These are phyloP conservation scores for Cataglyphis albicans DNA, from an alignment of 2,888 invertebrate species.

Conservation along the genomic window DNA sequence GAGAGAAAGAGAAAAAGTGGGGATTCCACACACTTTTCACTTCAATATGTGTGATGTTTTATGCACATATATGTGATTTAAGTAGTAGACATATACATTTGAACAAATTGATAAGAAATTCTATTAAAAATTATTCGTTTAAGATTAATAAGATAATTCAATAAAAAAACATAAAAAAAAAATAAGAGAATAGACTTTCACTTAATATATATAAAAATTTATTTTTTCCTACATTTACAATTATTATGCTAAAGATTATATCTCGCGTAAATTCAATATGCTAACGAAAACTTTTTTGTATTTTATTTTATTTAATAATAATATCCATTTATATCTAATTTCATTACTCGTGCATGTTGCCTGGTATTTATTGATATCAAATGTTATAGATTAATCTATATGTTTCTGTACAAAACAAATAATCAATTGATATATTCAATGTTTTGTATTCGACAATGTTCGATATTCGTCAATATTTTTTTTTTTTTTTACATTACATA, in stretches of 20 bases:
- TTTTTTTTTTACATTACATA: conserved; percentile 13
- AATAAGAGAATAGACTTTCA: neutral
- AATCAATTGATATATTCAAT: conserved; percentile 19
- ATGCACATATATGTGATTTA: neutral
- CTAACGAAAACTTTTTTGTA: conserved; percentile 9
- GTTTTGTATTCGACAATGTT: neutral
- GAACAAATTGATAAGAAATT: neutral
- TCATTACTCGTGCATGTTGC: neutral
- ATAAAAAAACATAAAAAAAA: conserved; percentile 15
- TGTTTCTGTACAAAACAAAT: neutral
- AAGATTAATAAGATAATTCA: neutral
- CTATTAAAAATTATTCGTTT: neutral
- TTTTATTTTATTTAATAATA: conserved; percentile 15
- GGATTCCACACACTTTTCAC: conserved; percentile 42
- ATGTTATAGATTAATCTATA: neutral
- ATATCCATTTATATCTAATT: neutral
- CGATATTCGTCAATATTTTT: neutral
- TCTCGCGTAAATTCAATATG: neutral
- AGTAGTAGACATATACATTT: neutral
- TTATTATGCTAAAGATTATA: neutral
- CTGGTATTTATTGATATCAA: neutral
- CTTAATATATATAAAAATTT: conserved; percentile 8
- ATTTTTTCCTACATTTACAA: conserved; percentile 34
- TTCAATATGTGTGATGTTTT: neutral
- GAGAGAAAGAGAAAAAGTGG: conserved; percentile 38